Base-by-base conservation (phyloP, 2,888 invertebrate genomes). In the Iselma pallidipennis region DNA sequence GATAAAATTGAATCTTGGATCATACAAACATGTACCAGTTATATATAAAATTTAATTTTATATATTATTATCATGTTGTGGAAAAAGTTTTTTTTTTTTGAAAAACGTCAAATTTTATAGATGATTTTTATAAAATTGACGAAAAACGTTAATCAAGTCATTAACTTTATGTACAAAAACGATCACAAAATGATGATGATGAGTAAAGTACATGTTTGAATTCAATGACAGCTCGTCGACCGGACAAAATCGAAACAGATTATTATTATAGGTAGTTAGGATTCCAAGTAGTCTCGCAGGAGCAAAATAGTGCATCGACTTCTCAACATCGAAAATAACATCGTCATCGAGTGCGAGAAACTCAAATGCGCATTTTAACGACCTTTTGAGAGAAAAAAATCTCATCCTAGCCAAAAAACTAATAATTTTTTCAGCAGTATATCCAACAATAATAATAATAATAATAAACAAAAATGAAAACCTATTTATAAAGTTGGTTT, bases 271-370 rank as follows among this genome's bases (percentile, higher is more conserved):
- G 1, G 31, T 31, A 31, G 37, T 45, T n/a, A n/a, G 29, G 16
- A 31, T 52, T 52, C 31, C 31, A 6, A 31, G 9, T 52, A 31
- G 31, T 52, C 31, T 52, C 31, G 31, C n/a, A 14, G 29, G 31
- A n/a, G 19, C 31, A 33, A 52, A 52, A 31, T 52, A 52, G 52
- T 25, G 52, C 52, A 52, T 25, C 52, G 52, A 52, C 52, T 52
- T 29, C 52, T 5, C n/a, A 21, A 31, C 10, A 16, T 52, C 31
- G 10, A 33, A 52, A 52, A 52, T 52, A 52, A 19, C 29, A 45
- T 31, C 52, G 31, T 23, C 52, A 50, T 26, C 5, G 6, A 45
- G 19, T 45, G 45, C 19, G 45, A 31, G 16, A 29, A 25, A 19
- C 45, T 21, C 19, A 50, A 50, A 16, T 29, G 51, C 51, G 51